Evolutionary conservation across 2,888 invertebrate species (phyloP).

Genomic region (Parthenolecanium corni): DNA sequence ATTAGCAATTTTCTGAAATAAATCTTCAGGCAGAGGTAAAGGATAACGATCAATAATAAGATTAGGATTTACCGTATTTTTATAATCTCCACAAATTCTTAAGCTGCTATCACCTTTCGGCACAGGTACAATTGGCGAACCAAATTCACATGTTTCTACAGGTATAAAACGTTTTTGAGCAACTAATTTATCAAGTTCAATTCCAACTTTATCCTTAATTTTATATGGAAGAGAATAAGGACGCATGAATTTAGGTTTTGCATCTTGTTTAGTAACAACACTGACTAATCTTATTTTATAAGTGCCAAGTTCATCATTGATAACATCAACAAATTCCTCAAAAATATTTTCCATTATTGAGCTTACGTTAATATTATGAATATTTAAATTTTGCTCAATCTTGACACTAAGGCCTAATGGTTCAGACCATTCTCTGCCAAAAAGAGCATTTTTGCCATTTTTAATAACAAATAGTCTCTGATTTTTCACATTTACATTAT

Average conservation of each 20-base stretch:
- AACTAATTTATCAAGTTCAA: not conserved
- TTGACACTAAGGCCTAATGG: constrained; percentile 5
- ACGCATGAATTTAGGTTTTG: constrained; percentile 10
- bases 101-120: not conserved
- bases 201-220: constrained; percentile 9
- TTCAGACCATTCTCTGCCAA: constrained; percentile 12
- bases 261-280: not conserved
- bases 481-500: not conserved
- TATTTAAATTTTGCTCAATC: not conserved
- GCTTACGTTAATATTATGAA: not conserved
- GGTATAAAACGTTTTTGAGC: not conserved
- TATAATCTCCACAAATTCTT: constrained; percentile 9
- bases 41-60: not conserved
- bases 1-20: not conserved
- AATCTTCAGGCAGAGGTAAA: not conserved
- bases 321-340: not conserved
- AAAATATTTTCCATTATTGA: not conserved
- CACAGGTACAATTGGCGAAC: not conserved
- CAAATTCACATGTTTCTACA: not conserved
- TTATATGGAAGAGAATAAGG: not conserved
- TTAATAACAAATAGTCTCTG: constrained; percentile 6
- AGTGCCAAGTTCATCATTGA: constrained; percentile 13
- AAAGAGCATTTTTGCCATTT: constrained; percentile 11
- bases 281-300: not conserved
- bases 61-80: not conserved